These are phyloP conservation scores for Tetragonula clypearis DNA, from an alignment of 1,140 invertebrate genomes.

Conservation along the genomic window DNA sequence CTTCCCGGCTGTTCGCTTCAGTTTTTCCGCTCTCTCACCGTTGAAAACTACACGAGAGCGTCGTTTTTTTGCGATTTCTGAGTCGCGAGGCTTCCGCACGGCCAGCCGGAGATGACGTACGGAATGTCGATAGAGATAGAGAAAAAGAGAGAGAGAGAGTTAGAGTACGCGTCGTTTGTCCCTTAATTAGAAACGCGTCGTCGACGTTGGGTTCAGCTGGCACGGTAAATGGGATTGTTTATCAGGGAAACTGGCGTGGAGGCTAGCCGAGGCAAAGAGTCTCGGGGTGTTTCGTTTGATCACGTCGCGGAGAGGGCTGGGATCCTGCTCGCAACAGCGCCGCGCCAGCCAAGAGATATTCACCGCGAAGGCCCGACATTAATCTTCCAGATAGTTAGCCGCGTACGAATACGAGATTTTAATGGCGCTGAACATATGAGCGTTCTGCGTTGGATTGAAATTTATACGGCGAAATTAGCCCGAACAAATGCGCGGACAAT, in stretches of 20 bases:
- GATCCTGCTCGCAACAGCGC: neutral
- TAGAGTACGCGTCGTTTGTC: neutral
- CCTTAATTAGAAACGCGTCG: constrained; percentile 11
- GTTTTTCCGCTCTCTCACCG: neutral
- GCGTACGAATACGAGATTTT: constrained; percentile 38
- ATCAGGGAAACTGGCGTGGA: constrained; percentile 7
- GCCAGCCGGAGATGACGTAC: neutral
- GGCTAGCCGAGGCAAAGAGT: neutral
- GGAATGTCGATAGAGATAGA: neutral
- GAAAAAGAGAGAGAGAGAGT: neutral
- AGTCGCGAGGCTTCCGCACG: neutral
- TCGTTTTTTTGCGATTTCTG: neutral
- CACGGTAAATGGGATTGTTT: constrained; percentile 8
- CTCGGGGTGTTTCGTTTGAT: neutral
- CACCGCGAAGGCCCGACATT: constrained; percentile 28
- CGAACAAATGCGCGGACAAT: constrained; percentile 29
- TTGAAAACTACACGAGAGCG: neutral
- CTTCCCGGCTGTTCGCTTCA: constrained; percentile 2
- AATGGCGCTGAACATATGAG: constrained; percentile 46
- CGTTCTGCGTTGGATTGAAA: constrained; percentile 24
- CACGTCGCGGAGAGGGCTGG: constrained; percentile 4
- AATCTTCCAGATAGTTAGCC: constrained; percentile 44
- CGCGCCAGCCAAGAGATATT: neutral
- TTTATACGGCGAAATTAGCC: constrained; percentile 42
- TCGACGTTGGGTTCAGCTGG: neutral